Percentiles rank a stretch among this genome's conserved stretches.
phyloP scores from a whole-genome alignment of 1,140 invertebrate genomes.

The Anoplolepis gracilipes region DNA sequence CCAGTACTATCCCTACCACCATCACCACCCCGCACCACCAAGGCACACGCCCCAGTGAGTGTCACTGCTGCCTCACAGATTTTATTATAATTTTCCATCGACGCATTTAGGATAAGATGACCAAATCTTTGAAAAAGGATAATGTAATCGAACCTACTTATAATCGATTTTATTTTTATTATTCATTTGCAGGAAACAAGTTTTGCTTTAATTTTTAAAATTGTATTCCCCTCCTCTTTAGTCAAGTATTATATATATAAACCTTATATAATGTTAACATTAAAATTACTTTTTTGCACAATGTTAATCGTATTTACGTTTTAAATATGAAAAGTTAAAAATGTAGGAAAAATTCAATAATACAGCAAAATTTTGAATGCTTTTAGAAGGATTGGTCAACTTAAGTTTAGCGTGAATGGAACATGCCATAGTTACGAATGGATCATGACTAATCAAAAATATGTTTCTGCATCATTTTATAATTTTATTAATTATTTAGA shows the following conservation, averaged over 20 bases:
- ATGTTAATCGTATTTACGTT: not conserved
- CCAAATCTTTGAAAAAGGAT: not conserved
- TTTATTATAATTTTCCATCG: conserved; percentile 71
- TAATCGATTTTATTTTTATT: not conserved
- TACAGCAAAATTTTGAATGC: not conserved
- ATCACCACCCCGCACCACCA: conserved; percentile 87
- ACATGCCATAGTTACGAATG: not conserved
- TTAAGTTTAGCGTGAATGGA: conserved; percentile 6
- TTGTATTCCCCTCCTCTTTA: not conserved
- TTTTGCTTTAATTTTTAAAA: not conserved
- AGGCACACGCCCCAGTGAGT: conserved; percentile 88
- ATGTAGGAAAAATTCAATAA: not conserved
- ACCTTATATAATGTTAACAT: not conserved
- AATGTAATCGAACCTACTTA: not conserved
- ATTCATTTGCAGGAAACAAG: not conserved
- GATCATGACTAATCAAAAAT: conserved; percentile 16
- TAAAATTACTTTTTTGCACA: not conserved
- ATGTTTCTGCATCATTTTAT: conserved; percentile 29
- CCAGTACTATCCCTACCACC: conserved; percentile 89
- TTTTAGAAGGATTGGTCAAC: conserved; percentile 20
- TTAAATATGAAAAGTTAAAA: not conserved
- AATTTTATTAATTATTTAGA: conserved; percentile 28
- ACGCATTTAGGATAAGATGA: conserved; percentile 8
- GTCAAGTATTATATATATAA: not conserved
- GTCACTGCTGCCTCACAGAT: conserved; percentile 82